These are phyloP conservation scores for Caenorhabditis sulstoni DNA, from an alignment of 2,888 invertebrate genomes.

Conservation along the genomic window DNA sequence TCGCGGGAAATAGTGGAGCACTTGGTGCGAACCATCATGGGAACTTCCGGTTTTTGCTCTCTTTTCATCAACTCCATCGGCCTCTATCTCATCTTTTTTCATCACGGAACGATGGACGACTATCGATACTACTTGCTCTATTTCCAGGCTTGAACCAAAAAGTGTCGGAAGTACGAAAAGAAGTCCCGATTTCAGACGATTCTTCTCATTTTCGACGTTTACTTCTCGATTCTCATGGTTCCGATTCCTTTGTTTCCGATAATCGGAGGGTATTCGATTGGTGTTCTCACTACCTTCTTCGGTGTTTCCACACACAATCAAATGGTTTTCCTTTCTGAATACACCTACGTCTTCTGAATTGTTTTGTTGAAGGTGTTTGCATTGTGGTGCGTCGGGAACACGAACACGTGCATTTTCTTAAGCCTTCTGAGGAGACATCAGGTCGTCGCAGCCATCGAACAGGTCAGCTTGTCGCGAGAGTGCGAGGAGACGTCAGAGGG, in stretches of 20 bases:
- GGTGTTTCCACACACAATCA: conserved; percentile 25
- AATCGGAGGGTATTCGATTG: conserved; percentile 31
- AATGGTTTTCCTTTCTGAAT: conserved; percentile 13
- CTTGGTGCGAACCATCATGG: conserved; percentile 23
- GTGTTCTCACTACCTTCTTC: conserved; percentile 16
- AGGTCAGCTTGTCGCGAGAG: conserved; percentile 1
- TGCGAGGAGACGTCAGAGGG: no score
- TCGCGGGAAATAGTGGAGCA: conserved; percentile 22
- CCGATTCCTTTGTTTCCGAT: conserved; percentile 43
- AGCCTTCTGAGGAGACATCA: conserved; percentile 40
- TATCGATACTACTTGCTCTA: conserved; percentile 31
- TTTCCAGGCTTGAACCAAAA: conserved; percentile 28
- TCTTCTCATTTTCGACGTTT: conserved; percentile 19
- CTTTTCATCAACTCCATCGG: conserved; percentile 30
- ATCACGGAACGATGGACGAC: conserved; percentile 38
- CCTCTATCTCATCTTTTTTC: conserved; percentile 26
- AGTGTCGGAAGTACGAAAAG: no score
- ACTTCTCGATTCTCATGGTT: conserved; percentile 32
- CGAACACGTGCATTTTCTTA: conserved; percentile 42
- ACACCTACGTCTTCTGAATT: not conserved
- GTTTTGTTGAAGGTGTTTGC: conserved; percentile 1
- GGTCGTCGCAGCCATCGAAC: conserved; percentile 36
- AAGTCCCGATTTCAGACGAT: conserved; percentile 7
- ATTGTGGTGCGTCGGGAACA: conserved; percentile 40
- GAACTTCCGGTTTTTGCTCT: conserved; percentile 25